Percentiles rank a stretch among this genome's conserved stretches.
These are phyloP conservation scores for Arizona elegans DNA, from an alignment of 2,113 vertebrate genomes.

Conservation along the genomic window DNA sequence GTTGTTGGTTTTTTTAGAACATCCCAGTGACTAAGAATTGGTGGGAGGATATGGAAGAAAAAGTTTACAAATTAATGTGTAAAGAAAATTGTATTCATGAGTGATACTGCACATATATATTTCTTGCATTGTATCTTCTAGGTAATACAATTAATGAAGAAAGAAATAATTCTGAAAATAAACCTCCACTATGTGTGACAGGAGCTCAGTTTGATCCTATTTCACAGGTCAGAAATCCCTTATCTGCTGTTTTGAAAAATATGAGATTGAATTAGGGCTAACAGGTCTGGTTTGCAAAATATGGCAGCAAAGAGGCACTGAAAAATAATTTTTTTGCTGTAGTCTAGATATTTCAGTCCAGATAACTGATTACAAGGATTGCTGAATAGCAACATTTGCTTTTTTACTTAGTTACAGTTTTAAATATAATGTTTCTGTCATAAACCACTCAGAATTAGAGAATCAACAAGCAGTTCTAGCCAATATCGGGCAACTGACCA, in stretches of 20 bases:
- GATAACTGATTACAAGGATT: not conserved
- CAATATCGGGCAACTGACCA: not conserved
- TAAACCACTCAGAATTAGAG: not conserved
- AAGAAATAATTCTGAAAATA: conserved; percentile 58
- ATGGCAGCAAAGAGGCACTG: not conserved
- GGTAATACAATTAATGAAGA: conserved; percentile 81
- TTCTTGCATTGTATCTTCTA: conserved; percentile 53
- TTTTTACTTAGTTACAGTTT: not conserved
- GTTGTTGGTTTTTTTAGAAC: not conserved
- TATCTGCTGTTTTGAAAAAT: not conserved
- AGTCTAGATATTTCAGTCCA: not conserved
- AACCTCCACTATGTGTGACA: conserved; percentile 51
- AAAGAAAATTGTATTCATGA: not conserved
- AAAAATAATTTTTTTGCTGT: not conserved
- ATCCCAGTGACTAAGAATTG: not conserved
- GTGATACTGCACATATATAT: not conserved
- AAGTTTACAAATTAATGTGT: not conserved
- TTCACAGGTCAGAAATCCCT: conserved; percentile 73
- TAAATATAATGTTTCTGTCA: not conserved
- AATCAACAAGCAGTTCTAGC: not conserved
- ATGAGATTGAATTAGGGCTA: not conserved
- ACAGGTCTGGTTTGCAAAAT: not conserved
- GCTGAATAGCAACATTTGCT: not conserved
- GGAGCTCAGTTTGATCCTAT: conserved; percentile 69
- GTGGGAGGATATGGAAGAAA: not conserved